Evolutionary conservation across 2,888 invertebrate species (phyloP).

Genomic region (Actias luna): DNA sequence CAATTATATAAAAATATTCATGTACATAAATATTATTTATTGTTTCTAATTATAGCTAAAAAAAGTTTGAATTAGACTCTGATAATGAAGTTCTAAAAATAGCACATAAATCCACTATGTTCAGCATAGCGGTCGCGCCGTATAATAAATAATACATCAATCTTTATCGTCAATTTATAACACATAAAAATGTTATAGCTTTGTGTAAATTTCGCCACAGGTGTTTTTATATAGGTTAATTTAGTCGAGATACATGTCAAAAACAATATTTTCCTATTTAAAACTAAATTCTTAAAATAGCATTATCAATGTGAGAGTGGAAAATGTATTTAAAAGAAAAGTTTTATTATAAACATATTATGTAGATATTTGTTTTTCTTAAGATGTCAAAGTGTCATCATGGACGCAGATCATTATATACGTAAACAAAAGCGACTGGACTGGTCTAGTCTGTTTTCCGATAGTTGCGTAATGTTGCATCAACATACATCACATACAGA

Average conservation of each 20-base stretch:
- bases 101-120: background rate
- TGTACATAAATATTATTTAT: no score
- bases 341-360: background rate
- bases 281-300: background rate
- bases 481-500: background rate
- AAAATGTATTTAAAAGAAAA: background rate
- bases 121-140: background rate
- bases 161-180: background rate
- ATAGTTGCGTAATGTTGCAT: no score
- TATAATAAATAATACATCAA: background rate
- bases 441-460: no score
- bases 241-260: no score
- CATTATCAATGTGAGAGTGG: background rate
- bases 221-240: background rate
- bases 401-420: background rate
- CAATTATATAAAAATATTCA: no score
- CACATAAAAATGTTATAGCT: conserved; percentile 1
- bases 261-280: no score
- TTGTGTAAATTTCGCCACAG: background rate
- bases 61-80: background rate
- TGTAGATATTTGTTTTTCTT: background rate
- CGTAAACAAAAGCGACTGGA: background rate
- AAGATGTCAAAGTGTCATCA: background rate
- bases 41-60: background rate
- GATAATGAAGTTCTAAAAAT: background rate